phyloP scores from a whole-genome alignment of 2,888 invertebrate species.

The Hyposoter dolosus region DNA sequence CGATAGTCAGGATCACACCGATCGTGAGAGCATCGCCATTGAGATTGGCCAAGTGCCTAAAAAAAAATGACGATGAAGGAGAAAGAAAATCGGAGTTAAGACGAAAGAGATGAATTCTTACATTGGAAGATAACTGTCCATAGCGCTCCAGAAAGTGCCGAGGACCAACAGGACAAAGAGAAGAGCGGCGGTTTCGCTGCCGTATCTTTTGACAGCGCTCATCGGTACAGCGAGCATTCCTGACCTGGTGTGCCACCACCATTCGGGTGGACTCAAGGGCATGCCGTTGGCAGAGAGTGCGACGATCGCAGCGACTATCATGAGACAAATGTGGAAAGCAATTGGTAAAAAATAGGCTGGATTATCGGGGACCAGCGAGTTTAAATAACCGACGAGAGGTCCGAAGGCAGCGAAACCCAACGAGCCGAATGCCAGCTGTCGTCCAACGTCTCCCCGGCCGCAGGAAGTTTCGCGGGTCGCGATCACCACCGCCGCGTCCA shows the following conservation, averaged over 20 bases:
- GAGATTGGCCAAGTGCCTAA: constrained; percentile 88
- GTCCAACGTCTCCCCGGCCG: constrained; percentile 92
- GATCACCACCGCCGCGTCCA: constrained; percentile 92
- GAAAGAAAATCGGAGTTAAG: neutral
- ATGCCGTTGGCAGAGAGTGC: constrained; percentile 86
- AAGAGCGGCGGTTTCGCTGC: constrained; percentile 90
- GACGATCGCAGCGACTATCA: constrained; percentile 85
- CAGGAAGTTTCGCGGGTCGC: constrained; percentile 93
- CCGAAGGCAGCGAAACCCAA: constrained; percentile 91
- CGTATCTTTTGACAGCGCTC: constrained; percentile 91
- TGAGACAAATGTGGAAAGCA: constrained; percentile 86
- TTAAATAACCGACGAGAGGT: constrained; percentile 85
- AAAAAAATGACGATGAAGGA: constrained; percentile 73
- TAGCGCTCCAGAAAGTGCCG: constrained; percentile 92
- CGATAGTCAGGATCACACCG: constrained; percentile 89
- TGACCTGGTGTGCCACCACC: constrained; percentile 95
- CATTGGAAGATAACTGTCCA: constrained; percentile 92
- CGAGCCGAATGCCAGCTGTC: constrained; percentile 91
- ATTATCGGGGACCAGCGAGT: constrained; percentile 70
- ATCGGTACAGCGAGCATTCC: constrained; percentile 92
- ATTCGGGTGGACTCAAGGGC: constrained; percentile 93
- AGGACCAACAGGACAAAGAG: constrained; percentile 89
- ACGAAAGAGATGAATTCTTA: constrained; percentile 75
- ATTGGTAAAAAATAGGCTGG: constrained; percentile 86
- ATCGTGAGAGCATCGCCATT: constrained; percentile 87